phyloP scores from a whole-genome alignment of 2,797 vertebrate species.

The Presbytis comata region DNA sequence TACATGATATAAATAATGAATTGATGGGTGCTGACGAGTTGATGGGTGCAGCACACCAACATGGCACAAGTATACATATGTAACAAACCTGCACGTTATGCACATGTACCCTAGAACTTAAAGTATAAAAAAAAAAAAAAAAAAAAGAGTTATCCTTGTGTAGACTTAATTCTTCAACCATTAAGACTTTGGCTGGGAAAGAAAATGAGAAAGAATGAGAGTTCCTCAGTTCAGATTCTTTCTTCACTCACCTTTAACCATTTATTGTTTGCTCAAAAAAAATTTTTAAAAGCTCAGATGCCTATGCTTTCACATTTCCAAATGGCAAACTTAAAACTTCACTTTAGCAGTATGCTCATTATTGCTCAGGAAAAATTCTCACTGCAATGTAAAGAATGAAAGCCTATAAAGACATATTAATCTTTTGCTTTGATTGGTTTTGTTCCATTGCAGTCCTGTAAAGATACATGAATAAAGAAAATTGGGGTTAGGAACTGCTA shows the following conservation, averaged over 20 bases:
- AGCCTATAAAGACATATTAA: background rate
- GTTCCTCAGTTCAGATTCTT: background rate
- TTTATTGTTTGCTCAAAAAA: conserved; percentile 15
- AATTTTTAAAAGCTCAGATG: background rate
- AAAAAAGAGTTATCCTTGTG: background rate
- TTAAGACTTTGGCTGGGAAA: background rate
- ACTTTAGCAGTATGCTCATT: background rate
- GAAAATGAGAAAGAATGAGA: background rate
- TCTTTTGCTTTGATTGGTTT: conserved; percentile 17
- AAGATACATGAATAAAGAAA: background rate
- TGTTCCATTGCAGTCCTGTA: background rate
- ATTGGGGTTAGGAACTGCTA: background rate
- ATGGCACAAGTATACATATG: no score
- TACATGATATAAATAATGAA: no score
- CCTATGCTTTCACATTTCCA: conserved; percentile 10
- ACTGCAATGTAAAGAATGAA: background rate
- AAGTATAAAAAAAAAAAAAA: no score
- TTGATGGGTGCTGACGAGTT: no score
- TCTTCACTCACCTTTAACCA: background rate
- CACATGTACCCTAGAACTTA: no score
- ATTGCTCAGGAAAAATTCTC: conserved; percentile 28
- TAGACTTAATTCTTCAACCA: background rate
- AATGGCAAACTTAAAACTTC: conserved; percentile 27
- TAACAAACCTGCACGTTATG: no score
- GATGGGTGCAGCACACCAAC: no score